Evolutionary conservation across 2,797 vertebrate species (phyloP).

Genomic region (Coranthus polyacanthus): DNA sequence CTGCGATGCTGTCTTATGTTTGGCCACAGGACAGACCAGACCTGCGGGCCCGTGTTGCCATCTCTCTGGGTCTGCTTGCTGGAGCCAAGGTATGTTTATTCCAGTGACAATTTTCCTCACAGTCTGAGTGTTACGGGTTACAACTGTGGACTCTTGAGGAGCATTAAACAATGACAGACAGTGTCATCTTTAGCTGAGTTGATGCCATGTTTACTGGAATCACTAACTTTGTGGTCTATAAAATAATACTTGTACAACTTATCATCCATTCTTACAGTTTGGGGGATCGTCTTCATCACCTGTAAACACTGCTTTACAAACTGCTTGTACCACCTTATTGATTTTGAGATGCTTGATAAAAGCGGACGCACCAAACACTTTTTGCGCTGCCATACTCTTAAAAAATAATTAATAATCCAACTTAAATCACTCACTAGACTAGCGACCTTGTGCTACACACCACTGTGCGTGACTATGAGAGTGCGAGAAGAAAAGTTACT

Average conservation of each 20-base stretch:
- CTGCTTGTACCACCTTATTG: too few species aligned
- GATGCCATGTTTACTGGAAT: not conserved
- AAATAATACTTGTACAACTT: not conserved
- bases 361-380: too few species aligned
- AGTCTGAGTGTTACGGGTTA: not conserved
- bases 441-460: too few species aligned
- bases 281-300: not conserved
- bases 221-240: conserved; percentile 6
- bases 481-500: too few species aligned
- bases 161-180: conserved; percentile 1
- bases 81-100: conserved; percentile 89
- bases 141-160: not conserved
- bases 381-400: too few species aligned
- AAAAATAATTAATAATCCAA: too few species aligned
- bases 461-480: too few species aligned
- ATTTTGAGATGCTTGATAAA: too few species aligned
- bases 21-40: conserved; percentile 97
- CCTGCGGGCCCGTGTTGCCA: conserved; percentile 91
- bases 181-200: not conserved
- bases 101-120: not conserved
- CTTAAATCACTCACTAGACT: too few species aligned
- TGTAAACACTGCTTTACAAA: too few species aligned
- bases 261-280: conserved; percentile 6
- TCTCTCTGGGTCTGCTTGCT: conserved; percentile 92
- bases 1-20: conserved; percentile 94